Base-by-base conservation (phyloP, 2,797 vertebrate genomes). In the Craterocephalus amniculus region DNA sequence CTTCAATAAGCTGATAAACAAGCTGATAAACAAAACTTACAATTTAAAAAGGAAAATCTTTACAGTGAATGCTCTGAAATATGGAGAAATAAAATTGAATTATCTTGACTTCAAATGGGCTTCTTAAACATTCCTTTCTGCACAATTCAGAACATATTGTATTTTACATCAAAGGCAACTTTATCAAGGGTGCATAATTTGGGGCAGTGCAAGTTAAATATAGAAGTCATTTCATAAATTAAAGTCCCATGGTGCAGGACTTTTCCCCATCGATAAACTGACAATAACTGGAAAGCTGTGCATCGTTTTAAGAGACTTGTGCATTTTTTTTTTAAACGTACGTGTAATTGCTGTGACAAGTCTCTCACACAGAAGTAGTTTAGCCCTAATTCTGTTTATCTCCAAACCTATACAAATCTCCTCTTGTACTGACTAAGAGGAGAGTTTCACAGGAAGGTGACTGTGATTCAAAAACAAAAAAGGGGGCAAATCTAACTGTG, bases 131-230 rank as follows among this genome's bases (percentile, higher is more conserved):
- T 90, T 92, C 83, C 78, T 88, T 68, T 88, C 79, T 81, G 81
- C 86, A 86, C 81, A 83, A 80, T 85, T 91, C 76, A 83, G 87
- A 91, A 89, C 86, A 89, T 88, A 84, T 89, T 87, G 74, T 83
- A 83, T 80, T 89, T 89, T 91, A 85, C 84, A 89, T 89, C 56
- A 89, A 94, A 93, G 92, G 91, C 92, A 93, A 92, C 90, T 83
- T 87, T 91, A 73, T 91, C 72, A 87, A 52, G 78, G 85, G 73
- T 85, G 80, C 87, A 84, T 87, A 70, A 89, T 86, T 84, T 78
- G 89, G 88, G 83, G 69, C 72, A 91, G 88, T 90, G 89, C 88
- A 89, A 89, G 66, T 86, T 75, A 4, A 63, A 62, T 56, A 63
- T 56, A 74, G 74, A 79, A 75, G 78, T 75, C 4, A 72, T 80